phyloP scores from a whole-genome alignment of 2,888 invertebrate genomes.

The Odontocerum albicorne region DNA sequence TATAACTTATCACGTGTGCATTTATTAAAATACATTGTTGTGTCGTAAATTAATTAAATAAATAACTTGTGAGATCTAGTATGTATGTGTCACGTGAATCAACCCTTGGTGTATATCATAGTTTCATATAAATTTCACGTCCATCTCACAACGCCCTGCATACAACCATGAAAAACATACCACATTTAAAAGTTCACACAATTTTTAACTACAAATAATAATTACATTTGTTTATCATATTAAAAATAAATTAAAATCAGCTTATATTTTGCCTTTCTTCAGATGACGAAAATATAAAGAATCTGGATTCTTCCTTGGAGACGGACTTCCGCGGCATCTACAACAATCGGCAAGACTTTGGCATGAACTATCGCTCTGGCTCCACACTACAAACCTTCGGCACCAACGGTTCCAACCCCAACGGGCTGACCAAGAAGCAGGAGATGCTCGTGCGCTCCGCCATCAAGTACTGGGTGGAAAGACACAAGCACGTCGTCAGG shows the following conservation, averaged over 20 bases:
- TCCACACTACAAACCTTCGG: constrained; percentile 67
- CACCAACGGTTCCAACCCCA: constrained; percentile 59
- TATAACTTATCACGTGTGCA: too few species aligned
- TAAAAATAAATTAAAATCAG: background rate
- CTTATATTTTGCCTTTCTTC: constrained; percentile 1
- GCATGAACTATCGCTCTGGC: constrained; percentile 70
- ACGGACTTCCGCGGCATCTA: constrained; percentile 67
- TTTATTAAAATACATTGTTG: too few species aligned
- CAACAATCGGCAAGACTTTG: constrained; percentile 76
- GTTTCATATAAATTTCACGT: too few species aligned
- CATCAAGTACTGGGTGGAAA: constrained; percentile 88
- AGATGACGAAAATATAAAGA: constrained; percentile 19
- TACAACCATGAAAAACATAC: too few species aligned
- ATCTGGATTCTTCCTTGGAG: constrained; percentile 17
- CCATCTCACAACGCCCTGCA: too few species aligned
- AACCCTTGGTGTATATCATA: too few species aligned
- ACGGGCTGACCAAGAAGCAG: constrained; percentile 79
- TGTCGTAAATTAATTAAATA: too few species aligned
- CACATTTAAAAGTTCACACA: too few species aligned
- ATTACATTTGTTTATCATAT: too few species aligned
- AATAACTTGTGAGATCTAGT: too few species aligned
- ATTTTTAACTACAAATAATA: too few species aligned
- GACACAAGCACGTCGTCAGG: constrained; percentile 88
- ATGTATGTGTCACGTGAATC: too few species aligned
- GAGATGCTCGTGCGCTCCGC: constrained; percentile 83